A percentile compares a stretch with the other conserved stretches of the same genome.
phyloP scores from a whole-genome alignment of 2,113 vertebrate species.

The Phylloscopus trochiloides region DNA sequence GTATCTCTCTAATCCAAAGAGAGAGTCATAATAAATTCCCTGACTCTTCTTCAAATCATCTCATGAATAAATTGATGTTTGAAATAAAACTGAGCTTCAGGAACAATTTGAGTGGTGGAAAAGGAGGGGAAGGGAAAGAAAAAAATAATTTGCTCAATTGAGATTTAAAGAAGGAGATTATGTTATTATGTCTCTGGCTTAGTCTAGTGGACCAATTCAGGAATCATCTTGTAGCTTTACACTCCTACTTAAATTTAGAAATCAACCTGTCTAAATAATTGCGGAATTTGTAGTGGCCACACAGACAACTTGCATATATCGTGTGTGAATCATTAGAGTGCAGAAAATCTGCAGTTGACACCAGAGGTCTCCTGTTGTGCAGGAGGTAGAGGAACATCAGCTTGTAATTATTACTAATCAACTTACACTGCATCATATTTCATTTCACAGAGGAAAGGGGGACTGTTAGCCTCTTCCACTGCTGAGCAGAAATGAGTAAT shows the following conservation, averaged over 20 bases:
- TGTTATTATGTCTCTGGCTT: not conserved
- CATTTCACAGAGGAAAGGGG: slow-evolving; percentile 5
- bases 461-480: slow-evolving; percentile 1
- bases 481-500: slow-evolving; percentile 7
- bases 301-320: not conserved
- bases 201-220: not conserved
- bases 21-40: not conserved
- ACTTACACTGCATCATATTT: slow-evolving; percentile 30
- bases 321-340: not conserved
- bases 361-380: not conserved
- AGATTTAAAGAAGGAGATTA: not conserved
- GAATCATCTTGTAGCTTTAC: not conserved
- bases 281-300: not conserved
- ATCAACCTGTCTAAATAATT: not conserved
- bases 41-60: not conserved
- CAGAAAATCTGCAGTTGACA: not conserved
- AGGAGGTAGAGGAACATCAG: not conserved
- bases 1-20: not conserved
- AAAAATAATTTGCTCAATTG: not conserved
- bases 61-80: not conserved
- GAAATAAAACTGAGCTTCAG: not conserved
- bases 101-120: not conserved
- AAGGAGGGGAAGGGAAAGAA: fast-evolving
- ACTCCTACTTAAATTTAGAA: not conserved
- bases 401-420: slow-evolving; percentile 43